Evolutionary conservation across 2,797 vertebrate genomes (phyloP).

Genomic region (Carduelis carduelis): DNA sequence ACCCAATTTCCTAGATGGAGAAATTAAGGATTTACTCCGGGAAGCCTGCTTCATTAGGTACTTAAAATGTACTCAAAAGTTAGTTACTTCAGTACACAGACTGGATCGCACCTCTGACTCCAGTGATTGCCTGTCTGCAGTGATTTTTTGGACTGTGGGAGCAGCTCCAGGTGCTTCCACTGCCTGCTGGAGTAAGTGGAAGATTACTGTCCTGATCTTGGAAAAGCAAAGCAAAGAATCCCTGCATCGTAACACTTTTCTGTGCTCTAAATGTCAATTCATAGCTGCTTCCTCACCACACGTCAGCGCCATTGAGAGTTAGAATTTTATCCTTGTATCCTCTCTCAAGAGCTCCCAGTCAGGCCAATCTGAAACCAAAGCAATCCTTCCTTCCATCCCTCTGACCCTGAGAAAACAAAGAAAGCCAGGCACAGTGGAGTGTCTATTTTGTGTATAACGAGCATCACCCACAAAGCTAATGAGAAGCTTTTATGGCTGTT

Average conservation of each 20-base stretch:
- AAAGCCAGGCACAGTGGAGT: not conserved
- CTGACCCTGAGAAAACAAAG: not conserved
- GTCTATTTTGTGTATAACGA: not conserved
- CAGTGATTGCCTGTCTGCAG: not conserved
- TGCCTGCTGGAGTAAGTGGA: not conserved
- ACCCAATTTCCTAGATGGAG: constrained; percentile 1
- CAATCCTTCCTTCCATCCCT: not conserved
- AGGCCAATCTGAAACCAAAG: not conserved
- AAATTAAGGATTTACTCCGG: constrained; percentile 32
- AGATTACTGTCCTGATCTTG: not conserved
- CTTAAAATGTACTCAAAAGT: constrained; percentile 37
- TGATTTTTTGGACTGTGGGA: not conserved
- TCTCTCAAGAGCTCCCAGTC: not conserved
- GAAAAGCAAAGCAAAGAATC: not conserved
- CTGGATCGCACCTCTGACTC: not conserved
- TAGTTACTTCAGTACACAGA: constrained; percentile 22
- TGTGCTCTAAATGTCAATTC: not conserved
- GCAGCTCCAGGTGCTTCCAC: accelerated
- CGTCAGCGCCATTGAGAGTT: not conserved
- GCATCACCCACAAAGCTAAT: not conserved
- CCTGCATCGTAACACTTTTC: not conserved
- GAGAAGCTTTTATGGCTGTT: not conserved
- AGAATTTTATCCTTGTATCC: not conserved
- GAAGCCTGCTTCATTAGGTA: constrained; percentile 34
- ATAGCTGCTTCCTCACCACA: accelerated